Evolutionary conservation across 2,797 vertebrate genomes (phyloP), one percentile per base, ranked within the genome.

Genomic region (Cryptoprocta ferox): DNA sequence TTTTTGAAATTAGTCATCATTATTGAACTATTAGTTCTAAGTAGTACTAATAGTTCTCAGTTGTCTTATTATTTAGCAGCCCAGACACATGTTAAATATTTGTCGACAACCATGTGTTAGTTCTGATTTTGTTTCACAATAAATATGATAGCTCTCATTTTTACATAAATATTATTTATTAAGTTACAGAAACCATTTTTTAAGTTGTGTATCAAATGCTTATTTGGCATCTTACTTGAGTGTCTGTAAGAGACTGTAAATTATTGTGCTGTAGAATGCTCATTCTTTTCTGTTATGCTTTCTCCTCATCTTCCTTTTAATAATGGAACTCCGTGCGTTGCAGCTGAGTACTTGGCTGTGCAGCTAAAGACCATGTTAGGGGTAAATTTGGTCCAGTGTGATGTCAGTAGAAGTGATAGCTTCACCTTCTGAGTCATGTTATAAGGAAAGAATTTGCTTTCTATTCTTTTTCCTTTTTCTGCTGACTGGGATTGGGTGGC

Each of bases 171-270:
- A 42, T 78, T 13, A 70, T 24, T 95, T 56, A 26, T 87, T 71
- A 82, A 63, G 10, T 87, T 78, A 91, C 5, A 39, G 53, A 79
- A 91, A 63, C 10, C 28, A 63, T 50, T 96, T 96, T 94, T 92
- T 94, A 14, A 78, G 11, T 82, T 75, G 8, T 16, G 24, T 61
- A 2, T 78, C 35, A 83, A 89, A 42, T 79, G 10, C 4, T 16
- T 65, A 9, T 78, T 92, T 59, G 37, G 16, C n/a, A 37, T 94
- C 28, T 35, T n/a, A 61, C 39, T 91, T 39, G 13, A 91, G 18
- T 48, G 32, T 70, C 30, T 68, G 35, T 30, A 71, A 75, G 59
- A 68, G n/a, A 37, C 32, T 82, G 21, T 42, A 42, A 73, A 39
- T 73, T 73, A 65, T 16, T 75, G 32, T 78, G 16, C 53, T 37